Base-by-base conservation (phyloP, 2,113 vertebrate genomes). In the Uropsilus gracilis region DNA sequence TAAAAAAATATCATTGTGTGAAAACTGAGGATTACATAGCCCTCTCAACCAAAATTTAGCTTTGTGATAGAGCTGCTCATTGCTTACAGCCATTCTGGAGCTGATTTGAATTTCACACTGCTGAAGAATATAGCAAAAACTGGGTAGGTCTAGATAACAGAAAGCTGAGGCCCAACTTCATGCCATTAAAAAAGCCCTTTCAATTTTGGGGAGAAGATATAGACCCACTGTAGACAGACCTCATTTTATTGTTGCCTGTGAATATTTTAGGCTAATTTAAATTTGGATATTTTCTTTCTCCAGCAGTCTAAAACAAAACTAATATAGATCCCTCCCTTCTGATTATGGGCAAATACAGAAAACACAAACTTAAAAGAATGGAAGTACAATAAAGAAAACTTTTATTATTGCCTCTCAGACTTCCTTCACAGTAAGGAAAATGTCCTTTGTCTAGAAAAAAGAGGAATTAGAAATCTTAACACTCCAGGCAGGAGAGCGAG, bases 121-220 rank as follows among this genome's bases (percentile, higher is more conserved):
- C 32, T 26, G 26, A 77, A 61, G 30, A 46, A 18, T 39, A 6
- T 11, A 4, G 20, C 61, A 75, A 44, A 86, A 44, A 20, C 10
- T 37, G 53, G 13, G 26, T 50, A 32, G 13, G 24, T 20, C 44
- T 71, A 26, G 57, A 24, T 11, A 20, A 9, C 9, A 63, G 68
- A 55, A 48, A 69, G 22, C 8, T 32, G 39, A 68, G 37, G 26
- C 10, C 53, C 28, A 4, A 32, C 22, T 24, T 39, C 37, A 1
- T 28, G 20, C n/a, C 42, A 63, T 63, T 28, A 9, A 86, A 76
- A 66, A 77, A 7, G 63, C 1, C 50, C 37, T 50, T 10, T 37
- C 32, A 20, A 24, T 50, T 42, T 11, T 4, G 0, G 34, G 24
- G 24, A 37, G 39, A 16, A 3, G 4, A 4, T 4, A 2, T 9